A percentile compares a stretch with the other conserved stretches of the same genome.
Conservation (phyloP, 92 coral and sea anemone genomes). For the Epizoanthus rinbou region DNA sequence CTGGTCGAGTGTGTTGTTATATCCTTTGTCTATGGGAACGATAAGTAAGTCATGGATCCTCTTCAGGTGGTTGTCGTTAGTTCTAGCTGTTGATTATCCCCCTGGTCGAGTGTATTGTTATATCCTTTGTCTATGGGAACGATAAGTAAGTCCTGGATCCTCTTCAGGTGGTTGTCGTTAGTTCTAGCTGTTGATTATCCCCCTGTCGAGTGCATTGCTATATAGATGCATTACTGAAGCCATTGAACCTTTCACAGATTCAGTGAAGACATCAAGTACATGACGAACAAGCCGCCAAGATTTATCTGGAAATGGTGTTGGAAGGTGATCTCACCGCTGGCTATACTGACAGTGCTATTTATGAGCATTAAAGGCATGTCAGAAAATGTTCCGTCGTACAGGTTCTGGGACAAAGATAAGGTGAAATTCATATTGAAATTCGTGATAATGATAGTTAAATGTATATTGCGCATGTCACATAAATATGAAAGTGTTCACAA, state of each 20-base stretch:
- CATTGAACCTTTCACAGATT: conserved; percentile 54
- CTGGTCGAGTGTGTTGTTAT: conserved; percentile 91
- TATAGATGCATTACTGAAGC: conserved; percentile 38
- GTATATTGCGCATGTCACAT: neutral
- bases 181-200: conserved; percentile 68
- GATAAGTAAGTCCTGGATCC: conserved; percentile 66
- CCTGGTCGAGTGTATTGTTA: conserved; percentile 89
- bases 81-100: conserved; percentile 72
- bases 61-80: too few species aligned
- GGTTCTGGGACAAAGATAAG: conserved; percentile 78
- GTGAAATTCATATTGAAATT: conserved; percentile 32
- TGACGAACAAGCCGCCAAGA: conserved; percentile 98
- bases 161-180: too few species aligned
- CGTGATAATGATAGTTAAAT: neutral
- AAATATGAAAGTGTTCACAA: too few species aligned
- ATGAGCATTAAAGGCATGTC: conserved; percentile 92
- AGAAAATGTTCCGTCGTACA: conserved; percentile 61
- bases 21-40: conserved; percentile 87
- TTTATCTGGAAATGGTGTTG: conserved; percentile 99
- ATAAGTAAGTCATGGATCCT: conserved; percentile 59
- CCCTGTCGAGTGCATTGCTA: conserved; percentile 92
- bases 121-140: conserved; percentile 85
- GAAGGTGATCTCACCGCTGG: conserved; percentile 93
- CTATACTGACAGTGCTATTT: conserved; percentile 82
- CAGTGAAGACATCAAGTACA: conserved; percentile 93